Evolutionary conservation across 2,888 invertebrate species (phyloP).

Genomic region (Oeneis ivallda): DNA sequence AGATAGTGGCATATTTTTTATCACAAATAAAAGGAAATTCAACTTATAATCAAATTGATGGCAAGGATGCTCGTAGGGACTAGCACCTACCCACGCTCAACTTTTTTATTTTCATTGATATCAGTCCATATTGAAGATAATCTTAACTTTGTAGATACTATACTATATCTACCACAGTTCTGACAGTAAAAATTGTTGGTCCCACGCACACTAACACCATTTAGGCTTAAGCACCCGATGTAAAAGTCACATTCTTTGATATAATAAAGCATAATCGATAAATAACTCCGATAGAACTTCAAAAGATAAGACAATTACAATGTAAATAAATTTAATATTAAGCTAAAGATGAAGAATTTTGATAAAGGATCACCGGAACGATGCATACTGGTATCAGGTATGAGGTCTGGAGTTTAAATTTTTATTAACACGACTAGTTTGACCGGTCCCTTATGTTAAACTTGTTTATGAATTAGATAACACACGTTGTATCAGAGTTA

Average conservation of each 20-base stretch:
- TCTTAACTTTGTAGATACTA: background rate
- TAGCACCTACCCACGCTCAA: background rate
- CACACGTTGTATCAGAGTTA: constrained; percentile 16
- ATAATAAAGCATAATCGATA: background rate
- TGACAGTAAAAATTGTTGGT: background rate
- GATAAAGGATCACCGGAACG: constrained; percentile 30
- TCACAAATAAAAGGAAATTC: no score
- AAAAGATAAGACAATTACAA: constrained; percentile 20
- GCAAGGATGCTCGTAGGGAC: no score
- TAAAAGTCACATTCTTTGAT: constrained; percentile 20
- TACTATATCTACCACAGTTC: background rate
- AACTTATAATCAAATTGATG: no score
- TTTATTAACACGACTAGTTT: constrained; percentile 26
- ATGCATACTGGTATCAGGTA: constrained; percentile 9
- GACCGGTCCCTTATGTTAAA: constrained; percentile 26
- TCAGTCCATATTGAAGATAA: constrained; percentile 3
- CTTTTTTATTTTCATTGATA: background rate
- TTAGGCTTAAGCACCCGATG: no score
- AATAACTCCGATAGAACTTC: background rate
- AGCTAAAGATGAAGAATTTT: constrained; percentile 28
- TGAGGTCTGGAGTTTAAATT: constrained; percentile 17
- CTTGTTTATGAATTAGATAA: constrained; percentile 29
- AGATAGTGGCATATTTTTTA: no score
- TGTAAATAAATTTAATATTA: constrained; percentile 1
- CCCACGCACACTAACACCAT: background rate